Percentiles rank a stretch among this genome's conserved stretches.
Conservation (phyloP, 2,113 vertebrate species). For the Datnioides undecimradiatus region DNA sequence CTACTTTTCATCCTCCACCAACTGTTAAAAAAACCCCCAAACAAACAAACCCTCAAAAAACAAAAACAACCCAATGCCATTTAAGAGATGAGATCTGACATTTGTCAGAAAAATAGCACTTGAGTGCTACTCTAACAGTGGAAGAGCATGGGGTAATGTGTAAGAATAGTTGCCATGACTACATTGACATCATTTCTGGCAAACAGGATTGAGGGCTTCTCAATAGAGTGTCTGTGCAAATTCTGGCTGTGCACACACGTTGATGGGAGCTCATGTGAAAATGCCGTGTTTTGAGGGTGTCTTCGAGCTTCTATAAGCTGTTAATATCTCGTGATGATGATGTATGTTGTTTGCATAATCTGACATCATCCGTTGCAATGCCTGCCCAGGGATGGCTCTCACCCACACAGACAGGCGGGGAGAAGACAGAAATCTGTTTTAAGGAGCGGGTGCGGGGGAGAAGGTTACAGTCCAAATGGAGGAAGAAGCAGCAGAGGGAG, state of each 20-base stretch:
- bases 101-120: constrained; percentile 79
- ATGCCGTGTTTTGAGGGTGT: constrained; percentile 1
- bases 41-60: no score
- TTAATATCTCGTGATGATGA: constrained; percentile 41
- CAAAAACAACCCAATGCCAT: constrained; percentile 50
- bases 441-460: constrained; percentile 38
- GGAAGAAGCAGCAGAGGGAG: constrained; percentile 2
- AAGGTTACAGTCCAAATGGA: constrained; percentile 63
- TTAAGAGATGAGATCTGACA: constrained; percentile 83
- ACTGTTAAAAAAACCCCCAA: constrained; percentile 4
- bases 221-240: constrained; percentile 74
- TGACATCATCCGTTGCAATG: constrained; percentile 44
- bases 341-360: constrained; percentile 36
- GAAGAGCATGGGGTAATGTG: constrained; percentile 80
- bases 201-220: constrained; percentile 85
- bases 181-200: constrained; percentile 89
- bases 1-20: background rate
- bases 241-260: constrained; percentile 26
- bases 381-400: constrained; percentile 38
- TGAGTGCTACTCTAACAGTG: constrained; percentile 85
- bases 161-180: constrained; percentile 92
- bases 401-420: constrained; percentile 32
- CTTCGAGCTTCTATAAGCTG: background rate
- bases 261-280: constrained; percentile 18
- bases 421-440: constrained; percentile 50